Conservation (phyloP, 2,888 invertebrate genomes). For the Napeogenes inachia region DNA sequence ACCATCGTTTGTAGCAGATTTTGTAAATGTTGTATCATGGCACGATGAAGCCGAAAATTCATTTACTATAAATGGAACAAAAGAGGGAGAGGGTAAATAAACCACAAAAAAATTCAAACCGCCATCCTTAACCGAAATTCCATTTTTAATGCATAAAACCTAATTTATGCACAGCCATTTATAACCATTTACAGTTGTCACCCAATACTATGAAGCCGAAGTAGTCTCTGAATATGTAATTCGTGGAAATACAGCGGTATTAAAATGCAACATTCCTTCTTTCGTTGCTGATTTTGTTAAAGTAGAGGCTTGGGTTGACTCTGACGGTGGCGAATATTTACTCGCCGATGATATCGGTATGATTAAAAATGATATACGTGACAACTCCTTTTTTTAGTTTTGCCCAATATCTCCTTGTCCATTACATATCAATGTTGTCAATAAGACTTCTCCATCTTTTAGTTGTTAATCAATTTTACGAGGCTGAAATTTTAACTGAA, state of each 20-base stretch:
- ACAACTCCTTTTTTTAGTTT: not conserved
- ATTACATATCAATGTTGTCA: not conserved
- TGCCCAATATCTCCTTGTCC: slow-evolving; percentile 1
- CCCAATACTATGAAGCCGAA: slow-evolving; percentile 92
- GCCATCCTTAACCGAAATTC: slow-evolving; percentile 19
- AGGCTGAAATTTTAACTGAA: slow-evolving; percentile 92
- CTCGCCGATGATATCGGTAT: slow-evolving; percentile 86
- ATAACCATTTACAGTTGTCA: slow-evolving; percentile 82
- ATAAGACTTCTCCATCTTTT: slow-evolving; percentile 34
- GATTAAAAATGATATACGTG: slow-evolving; percentile 12
- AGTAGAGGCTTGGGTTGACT: slow-evolving; percentile 88
- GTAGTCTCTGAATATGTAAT: slow-evolving; percentile 94
- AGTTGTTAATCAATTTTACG: slow-evolving; percentile 91
- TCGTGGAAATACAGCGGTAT: slow-evolving; percentile 89
- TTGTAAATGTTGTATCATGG: slow-evolving; percentile 92
- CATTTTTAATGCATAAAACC: slow-evolving; percentile 8
- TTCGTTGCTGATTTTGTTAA: slow-evolving; percentile 94
- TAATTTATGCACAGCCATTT: slow-evolving; percentile 15
- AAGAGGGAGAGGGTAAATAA: slow-evolving; percentile 58
- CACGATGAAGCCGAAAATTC: slow-evolving; percentile 85
- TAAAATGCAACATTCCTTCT: slow-evolving; percentile 93
- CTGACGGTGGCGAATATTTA: slow-evolving; percentile 82
- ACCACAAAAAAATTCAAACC: slow-evolving; percentile 19
- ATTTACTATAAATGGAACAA: slow-evolving; percentile 52
- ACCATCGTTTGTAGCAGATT: slow-evolving; percentile 95